Base-by-base conservation (phyloP, 2,888 invertebrate species). In the Caenorhabditis auriculariae region DNA sequence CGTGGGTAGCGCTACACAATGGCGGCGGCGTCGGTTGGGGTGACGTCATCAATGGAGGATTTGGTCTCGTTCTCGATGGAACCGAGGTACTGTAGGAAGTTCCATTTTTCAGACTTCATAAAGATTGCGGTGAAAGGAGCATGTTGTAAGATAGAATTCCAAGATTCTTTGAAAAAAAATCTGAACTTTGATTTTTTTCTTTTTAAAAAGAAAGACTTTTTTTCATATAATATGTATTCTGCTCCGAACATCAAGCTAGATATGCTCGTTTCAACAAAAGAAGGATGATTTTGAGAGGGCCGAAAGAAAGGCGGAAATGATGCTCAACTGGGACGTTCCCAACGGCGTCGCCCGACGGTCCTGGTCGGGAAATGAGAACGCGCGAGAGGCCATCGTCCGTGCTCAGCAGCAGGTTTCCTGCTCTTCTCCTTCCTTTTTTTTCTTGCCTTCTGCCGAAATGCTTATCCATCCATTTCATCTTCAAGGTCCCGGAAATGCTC, bases 31-130 rank as follows among this genome's bases (percentile, higher is more conserved):
- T 82, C 21, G 82, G 82, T 57, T 85, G 86, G 86, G 87, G 87
- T n/a, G 87, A 87, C 77, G 87, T 85, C 3, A 85, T 86, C 15
- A 87, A 88, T 76, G 87, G 87, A 15, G 87, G 87, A 15, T 88
- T 88, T 78, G 87, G 87, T 6, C 78, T 88, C 50, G 82, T 88
- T 1, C 80, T 87, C 28, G 87, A 87, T 78, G 87, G 87, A 35
- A 81, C 83, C 7, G 59, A 60, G 54, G 72, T 66, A 28, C 19
- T 43, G n/a, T 45, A 7, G 24, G 15, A 27, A 17, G 12, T 35
- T 47, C 6, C 32, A 32, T 44, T n/a, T n/a, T n/a, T n/a, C n/a
- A n/a, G n/a, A 6, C 7, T 19, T 5, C 12, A 24, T 23, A 17
- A 3, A 19, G 21, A 2, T 15, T 9, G 5, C 15, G 37, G n/a